Base-by-base conservation (phyloP, 2,888 invertebrate species). In the Drosophila pseudotalamancana region DNA sequence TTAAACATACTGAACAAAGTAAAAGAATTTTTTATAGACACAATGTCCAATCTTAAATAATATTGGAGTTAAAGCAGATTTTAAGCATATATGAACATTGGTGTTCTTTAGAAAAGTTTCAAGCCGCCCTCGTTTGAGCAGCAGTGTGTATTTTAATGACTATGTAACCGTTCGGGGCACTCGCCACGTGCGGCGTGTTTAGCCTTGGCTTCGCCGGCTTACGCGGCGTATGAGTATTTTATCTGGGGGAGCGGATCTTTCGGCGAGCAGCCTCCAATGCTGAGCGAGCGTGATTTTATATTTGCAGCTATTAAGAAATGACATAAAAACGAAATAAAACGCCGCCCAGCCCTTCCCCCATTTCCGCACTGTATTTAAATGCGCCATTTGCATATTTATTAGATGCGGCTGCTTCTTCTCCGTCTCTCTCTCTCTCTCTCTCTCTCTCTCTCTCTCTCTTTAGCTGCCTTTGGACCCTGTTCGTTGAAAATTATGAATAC, bases 371-470 rank as follows among this genome's bases (percentile, higher is more conserved):
- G 51, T 72, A 82, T 82, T 82, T 85, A 82, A 81, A 78, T 83
- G 73, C 85, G 79, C 74, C 77, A 86, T 86, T 87, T 87, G 81
- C 83, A 84, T 83, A 87, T 87, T 85, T 85, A 87, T 85, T 87
- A 85, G 80, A 83, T 75, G 80, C n/a, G n/a, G n/a, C 32, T 39
- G 57, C 60, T 49, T 46, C 45, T 46, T 40, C n/a, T n/a, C n/a
- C n/a, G n/a, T n/a, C n/a, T n/a, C n/a, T n/a, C n/a, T n/a, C n/a
- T n/a, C n/a, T n/a, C n/a, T n/a, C n/a, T n/a, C 63, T 57, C 42
- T 40, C 32, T 27, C 35, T 34, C 49, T 45, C 63, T 57, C 42
- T 40, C 63, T 57, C 42, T 40, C 32, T 27, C 35, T 34, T 51
- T 45, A 54, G 53, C 64, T 56, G 56, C 49, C 42, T 62, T 57